Evolutionary conservation across 1,140 invertebrate species (phyloP), one percentile per base, ranked within the genome.

Genomic region (Spodoptera frugiperda): DNA sequence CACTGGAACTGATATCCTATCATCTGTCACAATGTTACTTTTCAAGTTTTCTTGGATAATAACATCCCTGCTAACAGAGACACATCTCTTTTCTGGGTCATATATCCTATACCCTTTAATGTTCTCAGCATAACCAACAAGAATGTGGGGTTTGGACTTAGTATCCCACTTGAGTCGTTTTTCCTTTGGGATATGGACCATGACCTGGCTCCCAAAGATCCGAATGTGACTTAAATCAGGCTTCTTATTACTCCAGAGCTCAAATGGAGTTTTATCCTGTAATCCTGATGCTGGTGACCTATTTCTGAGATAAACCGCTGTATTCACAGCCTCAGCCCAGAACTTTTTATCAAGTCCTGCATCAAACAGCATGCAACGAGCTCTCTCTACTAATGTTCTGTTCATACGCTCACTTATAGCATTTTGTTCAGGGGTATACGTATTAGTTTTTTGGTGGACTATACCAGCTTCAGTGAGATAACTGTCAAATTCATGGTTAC

Each of bases 71-170:
- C 51, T 54, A 0, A 17, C 15, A 15, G 51, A 15, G 2, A 54
- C 51, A 54, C 51, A 54, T 17, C 15, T 59, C 25, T 59, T 59
- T 1, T 30, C 25, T 30, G 55, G 55, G 11, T 30, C 55, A 59
- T 59, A 59, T 11, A 59, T n/a, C 10, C 55, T 25, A 59, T 59
- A 59, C 2, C 55, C 21, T 59, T 59, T 59, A 1, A 59, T 8
- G 25, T 59, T 30, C 15, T 65, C 61, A 5, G 61, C 30, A 46
- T 44, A 65, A 46, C 61, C 61, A 65, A 65, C n/a, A 17, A 25
- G 25, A 1, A 61, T 30, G 30, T 61, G 30, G 6, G 25, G 4
- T 57, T 6, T 57, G 21, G 54, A 57, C 8, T 57, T 57, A 25
- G 17, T 15, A 57, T 57, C 54, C 17, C 17, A 57, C 19, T 57